phyloP scores from a whole-genome alignment of 2,113 vertebrate genomes.

The Chiloscyllium plagiosum region DNA sequence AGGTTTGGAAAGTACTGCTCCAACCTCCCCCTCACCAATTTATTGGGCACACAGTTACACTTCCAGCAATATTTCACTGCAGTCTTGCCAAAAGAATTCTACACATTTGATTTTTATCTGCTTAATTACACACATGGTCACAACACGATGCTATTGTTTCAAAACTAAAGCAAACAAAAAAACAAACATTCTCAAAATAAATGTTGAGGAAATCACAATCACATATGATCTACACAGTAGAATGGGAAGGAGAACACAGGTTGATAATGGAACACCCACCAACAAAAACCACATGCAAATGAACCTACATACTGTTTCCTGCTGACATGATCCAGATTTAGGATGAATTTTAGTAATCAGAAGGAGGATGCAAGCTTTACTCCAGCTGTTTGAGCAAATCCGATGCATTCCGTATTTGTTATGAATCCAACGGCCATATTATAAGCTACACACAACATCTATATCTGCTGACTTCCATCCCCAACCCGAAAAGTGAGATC shows the following conservation, averaged over 20 bases:
- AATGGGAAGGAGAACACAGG: background rate
- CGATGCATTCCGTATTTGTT: background rate
- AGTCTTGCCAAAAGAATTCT: background rate
- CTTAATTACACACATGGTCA: background rate
- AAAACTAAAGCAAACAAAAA: background rate
- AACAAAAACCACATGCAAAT: background rate
- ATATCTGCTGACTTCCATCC: background rate
- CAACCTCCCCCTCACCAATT: background rate
- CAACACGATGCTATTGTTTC: background rate
- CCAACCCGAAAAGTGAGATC: background rate
- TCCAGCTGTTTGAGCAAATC: conserved; percentile 1
- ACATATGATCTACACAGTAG: background rate
- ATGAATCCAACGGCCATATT: background rate
- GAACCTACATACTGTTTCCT: background rate
- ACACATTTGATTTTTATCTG: background rate
- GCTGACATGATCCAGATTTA: background rate
- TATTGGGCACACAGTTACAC: background rate
- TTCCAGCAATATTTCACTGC: background rate
- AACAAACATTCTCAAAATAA: background rate
- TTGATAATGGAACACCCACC: background rate
- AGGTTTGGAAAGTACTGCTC: too few relatives aligned
- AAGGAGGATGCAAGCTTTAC: background rate
- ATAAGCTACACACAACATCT: background rate
- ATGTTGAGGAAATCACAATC: background rate
- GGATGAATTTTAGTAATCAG: background rate